Evolutionary conservation across 2,113 vertebrate species (phyloP), one percentile per base, ranked within the genome.

Genomic region (Lepus americanus): DNA sequence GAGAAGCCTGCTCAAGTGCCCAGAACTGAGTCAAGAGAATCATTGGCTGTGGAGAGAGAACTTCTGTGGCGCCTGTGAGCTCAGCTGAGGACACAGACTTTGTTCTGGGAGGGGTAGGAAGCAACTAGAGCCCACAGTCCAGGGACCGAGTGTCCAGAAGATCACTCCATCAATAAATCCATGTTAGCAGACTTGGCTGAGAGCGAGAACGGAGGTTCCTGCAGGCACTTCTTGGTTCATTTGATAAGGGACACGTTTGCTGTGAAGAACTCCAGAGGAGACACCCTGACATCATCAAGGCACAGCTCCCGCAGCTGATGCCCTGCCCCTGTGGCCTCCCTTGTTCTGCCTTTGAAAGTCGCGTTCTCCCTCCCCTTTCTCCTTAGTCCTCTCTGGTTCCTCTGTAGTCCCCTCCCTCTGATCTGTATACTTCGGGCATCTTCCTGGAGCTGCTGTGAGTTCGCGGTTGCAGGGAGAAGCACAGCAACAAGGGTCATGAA

Each of bases 391-490:
- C 74, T 63, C 27, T 59, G 39, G 63, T 90, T 94, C 95, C 95
- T 33, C 51, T 1, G 4, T 33, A 53, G 23, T 76, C 86, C 82
- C 49, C 51, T 82, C 5, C 5, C 20, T 0, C 9, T 23, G 92
- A 90, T 92, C 95, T 13, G 4, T 0, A 74, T 63, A 95, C 69
- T 88, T 49, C 83, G 73, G 70, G 29, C 86, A 51, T 95, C 55
- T 95, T 91, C 83, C 82, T 87, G 83, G 88, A 88, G 78, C 79
- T 83, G 90, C 89, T 55, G n/a, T 33, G 53, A 66, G 25, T 49
- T 83, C 92, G 73, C 8, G 9, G 86, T 87, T 95, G 94, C 95
- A 67, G 63, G 19, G 92, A 90, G 93, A 91, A 66, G 6, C 69
- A 55, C 55, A 74, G 90, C 55, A 82, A 53, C 66, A 16, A 44